Conservation (phyloP, 2,888 invertebrate genomes). For the Criorhina ranunculi region DNA sequence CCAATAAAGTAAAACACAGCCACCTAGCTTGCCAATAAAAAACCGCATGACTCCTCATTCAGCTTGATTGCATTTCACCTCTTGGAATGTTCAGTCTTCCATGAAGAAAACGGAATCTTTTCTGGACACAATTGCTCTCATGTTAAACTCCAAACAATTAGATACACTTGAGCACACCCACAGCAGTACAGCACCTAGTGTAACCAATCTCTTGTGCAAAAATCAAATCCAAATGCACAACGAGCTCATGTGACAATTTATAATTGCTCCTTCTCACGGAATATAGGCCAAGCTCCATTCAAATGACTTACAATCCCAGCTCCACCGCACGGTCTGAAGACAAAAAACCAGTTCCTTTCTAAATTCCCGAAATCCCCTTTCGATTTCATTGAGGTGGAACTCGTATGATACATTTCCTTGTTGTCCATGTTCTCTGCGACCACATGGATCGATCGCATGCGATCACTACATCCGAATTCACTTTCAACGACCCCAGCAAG, state of each 20-base stretch:
- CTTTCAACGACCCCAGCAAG: constrained; percentile 5
- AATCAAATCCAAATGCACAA: constrained; percentile 8
- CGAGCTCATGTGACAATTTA: background rate
- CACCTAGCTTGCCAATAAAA: too few species aligned
- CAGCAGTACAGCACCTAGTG: background rate
- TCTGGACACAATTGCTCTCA: too few species aligned
- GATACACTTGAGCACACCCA: too few species aligned
- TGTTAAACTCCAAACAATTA: too few species aligned
- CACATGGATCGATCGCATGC: constrained; percentile 1
- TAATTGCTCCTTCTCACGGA: constrained; percentile 24
- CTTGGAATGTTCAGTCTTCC: too few species aligned
- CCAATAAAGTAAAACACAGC: too few species aligned
- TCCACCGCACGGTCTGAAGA: too few species aligned
- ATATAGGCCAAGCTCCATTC: constrained; percentile 5
- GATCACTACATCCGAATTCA: constrained; percentile 17
- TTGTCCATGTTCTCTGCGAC: background rate
- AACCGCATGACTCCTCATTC: too few species aligned
- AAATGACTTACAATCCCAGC: constrained; percentile 8
- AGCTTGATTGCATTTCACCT: too few species aligned
- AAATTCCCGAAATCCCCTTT: constrained; percentile 1
- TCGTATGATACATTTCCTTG: constrained; percentile 10
- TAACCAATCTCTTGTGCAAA: background rate
- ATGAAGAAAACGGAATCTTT: too few species aligned
- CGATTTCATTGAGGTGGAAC: background rate
- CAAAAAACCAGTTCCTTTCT: constrained; percentile 41